Conservation (phyloP, 2,888 invertebrate species). For the Drosophila mimica region DNA sequence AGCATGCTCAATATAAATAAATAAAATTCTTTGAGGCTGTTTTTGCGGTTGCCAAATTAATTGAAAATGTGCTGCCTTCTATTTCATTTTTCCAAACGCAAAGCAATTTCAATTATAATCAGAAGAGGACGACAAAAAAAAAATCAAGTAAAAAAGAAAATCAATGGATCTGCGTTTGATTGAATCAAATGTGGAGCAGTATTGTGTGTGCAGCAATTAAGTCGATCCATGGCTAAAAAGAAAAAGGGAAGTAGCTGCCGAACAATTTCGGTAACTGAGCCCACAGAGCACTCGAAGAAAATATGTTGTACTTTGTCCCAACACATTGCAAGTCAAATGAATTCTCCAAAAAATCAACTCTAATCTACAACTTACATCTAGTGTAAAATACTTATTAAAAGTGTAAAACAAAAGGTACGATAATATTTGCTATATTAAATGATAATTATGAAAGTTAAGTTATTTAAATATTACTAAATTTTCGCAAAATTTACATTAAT, state of each 20-base stretch:
- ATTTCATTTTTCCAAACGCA: constrained; percentile 50
- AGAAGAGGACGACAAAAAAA: constrained; percentile 29
- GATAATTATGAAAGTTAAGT: not conserved
- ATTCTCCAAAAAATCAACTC: not conserved
- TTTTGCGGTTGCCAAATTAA: constrained; percentile 70
- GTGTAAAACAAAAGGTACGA: not conserved
- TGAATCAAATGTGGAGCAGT: constrained; percentile 69
- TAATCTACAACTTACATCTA: not conserved
- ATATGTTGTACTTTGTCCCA: not conserved
- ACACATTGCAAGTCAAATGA: not conserved
- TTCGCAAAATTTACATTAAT: not conserved
- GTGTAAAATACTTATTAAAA: not conserved
- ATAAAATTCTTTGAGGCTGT: constrained; percentile 71
- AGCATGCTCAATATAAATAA: constrained; percentile 57
- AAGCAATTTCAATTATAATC: constrained; percentile 67
- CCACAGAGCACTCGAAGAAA: constrained; percentile 6
- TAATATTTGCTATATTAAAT: not conserved
- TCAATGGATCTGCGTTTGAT: constrained; percentile 69
- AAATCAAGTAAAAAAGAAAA: constrained; percentile 28
- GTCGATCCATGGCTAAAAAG: constrained; percentile 59
- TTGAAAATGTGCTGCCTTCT: constrained; percentile 62
- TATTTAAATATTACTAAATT: not conserved
- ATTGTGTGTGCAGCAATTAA: constrained; percentile 66
- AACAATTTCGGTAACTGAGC: constrained; percentile 19
- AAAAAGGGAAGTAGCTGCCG: constrained; percentile 32